Evolutionary conservation across 2,888 invertebrate species (phyloP).

Genomic region (Prosopocoilus inquinatus): DNA sequence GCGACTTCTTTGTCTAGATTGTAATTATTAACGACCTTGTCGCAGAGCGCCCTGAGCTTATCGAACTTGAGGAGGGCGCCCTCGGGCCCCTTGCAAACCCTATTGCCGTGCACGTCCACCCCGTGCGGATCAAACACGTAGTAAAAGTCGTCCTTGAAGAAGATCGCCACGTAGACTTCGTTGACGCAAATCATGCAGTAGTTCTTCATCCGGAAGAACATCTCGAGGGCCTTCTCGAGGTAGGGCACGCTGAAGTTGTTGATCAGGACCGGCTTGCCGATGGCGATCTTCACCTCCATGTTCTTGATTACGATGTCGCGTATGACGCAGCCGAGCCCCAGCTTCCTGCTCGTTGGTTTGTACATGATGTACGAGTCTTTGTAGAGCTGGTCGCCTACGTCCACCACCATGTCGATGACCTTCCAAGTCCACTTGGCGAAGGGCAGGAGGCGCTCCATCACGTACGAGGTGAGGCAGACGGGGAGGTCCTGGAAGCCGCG

Average conservation of each 20-base stretch:
- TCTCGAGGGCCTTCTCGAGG: constrained; percentile 47
- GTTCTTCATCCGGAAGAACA: constrained; percentile 60
- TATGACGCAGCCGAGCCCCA: constrained; percentile 45
- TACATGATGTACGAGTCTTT: constrained; percentile 61
- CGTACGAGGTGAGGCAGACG: constrained; percentile 57
- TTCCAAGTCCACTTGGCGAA: constrained; percentile 56
- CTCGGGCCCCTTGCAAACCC: constrained; percentile 21
- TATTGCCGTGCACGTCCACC: constrained; percentile 53
- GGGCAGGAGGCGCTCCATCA: constrained; percentile 56
- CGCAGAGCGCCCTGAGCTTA: constrained; percentile 35
- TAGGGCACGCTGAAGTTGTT: constrained; percentile 30
- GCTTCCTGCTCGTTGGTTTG: constrained; percentile 49
- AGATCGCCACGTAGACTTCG: constrained; percentile 56
- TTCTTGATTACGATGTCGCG: constrained; percentile 59
- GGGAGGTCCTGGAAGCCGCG: constrained; percentile 51
- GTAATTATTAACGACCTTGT: constrained; percentile 41
- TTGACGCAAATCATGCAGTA: constrained; percentile 57
- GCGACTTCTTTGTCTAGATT: constrained; percentile 4
- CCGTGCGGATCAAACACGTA: constrained; percentile 63
- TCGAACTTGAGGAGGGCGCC: constrained; percentile 30
- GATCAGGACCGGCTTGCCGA: constrained; percentile 40
- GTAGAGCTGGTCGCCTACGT: constrained; percentile 59
- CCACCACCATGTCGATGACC: constrained; percentile 57
- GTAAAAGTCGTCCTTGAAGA: constrained; percentile 54
- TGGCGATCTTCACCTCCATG: constrained; percentile 37